A percentile compares a stretch with the other conserved stretches of the same genome.
Evolutionary conservation across 2,888 invertebrate genomes (phyloP).

Genomic region (Cheilosia variabilis): DNA sequence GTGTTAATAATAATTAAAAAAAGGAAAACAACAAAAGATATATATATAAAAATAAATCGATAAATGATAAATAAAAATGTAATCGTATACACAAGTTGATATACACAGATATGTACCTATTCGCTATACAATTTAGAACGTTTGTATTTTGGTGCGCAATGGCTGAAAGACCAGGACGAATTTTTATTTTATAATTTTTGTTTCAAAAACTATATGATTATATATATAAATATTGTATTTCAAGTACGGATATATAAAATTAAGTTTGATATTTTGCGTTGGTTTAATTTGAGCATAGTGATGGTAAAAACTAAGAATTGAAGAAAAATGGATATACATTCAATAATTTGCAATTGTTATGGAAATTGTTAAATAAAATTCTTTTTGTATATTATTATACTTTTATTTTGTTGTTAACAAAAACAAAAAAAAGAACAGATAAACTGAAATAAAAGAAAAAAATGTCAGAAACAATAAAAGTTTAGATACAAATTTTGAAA

Average conservation of each 20-base stretch:
- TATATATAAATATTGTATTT: background rate
- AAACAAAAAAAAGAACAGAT: background rate
- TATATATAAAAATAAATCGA: slow-evolving; percentile 28
- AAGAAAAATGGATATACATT: background rate
- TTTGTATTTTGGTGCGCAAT: slow-evolving; percentile 69
- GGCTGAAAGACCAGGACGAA: slow-evolving; percentile 60
- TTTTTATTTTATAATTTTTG: slow-evolving; percentile 25
- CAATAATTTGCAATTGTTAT: slow-evolving; percentile 49
- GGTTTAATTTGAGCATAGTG: slow-evolving; percentile 45
- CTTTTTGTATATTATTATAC: slow-evolving; percentile 60
- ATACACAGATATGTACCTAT: slow-evolving; percentile 75
- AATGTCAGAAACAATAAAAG: slow-evolving; percentile 82
- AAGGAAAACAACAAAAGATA: slow-evolving; percentile 20
- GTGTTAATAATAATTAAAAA: slow-evolving; percentile 47
- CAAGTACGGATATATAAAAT: slow-evolving; percentile 22
- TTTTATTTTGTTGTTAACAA: slow-evolving; percentile 64
- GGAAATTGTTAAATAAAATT: slow-evolving; percentile 49
- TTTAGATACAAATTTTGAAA: slow-evolving; percentile 84
- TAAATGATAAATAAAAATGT: background rate
- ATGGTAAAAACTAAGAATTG: slow-evolving; percentile 35
- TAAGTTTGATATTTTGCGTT: slow-evolving; percentile 50
- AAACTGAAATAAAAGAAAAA: slow-evolving; percentile 58
- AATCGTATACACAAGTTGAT: slow-evolving; percentile 72
- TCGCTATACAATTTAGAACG: slow-evolving; percentile 73
- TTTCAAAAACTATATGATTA: slow-evolving; percentile 4